Conservation (phyloP, 2,888 invertebrate species). For the Papilio elwesi region DNA sequence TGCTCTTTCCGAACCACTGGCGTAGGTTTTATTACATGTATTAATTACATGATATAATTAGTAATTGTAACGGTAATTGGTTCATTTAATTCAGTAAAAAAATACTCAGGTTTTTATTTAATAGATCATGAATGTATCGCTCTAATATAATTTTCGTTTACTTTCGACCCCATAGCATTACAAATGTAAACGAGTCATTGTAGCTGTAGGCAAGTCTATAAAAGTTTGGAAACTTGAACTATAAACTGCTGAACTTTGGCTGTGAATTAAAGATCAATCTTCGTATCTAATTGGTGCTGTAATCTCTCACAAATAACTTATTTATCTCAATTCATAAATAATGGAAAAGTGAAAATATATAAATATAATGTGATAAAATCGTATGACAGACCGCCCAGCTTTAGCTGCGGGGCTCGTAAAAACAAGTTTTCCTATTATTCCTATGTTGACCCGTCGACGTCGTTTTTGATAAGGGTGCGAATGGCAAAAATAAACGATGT, state of each 20-base stretch:
- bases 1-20: too few relatives aligned
- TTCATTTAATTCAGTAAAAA: too few relatives aligned
- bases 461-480: slow-evolving; percentile 74
- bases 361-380: slow-evolving; percentile 57
- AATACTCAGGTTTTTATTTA: too few relatives aligned
- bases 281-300: slow-evolving; percentile 1
- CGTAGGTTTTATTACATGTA: too few relatives aligned
- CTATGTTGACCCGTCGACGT: slow-evolving; percentile 66
- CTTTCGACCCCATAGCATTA: not conserved
- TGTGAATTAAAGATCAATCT: slow-evolving; percentile 23
- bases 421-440: slow-evolving; percentile 76
- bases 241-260: slow-evolving; percentile 18
- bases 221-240: slow-evolving; percentile 1
- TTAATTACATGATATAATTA: too few relatives aligned
- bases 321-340: slow-evolving; percentile 53
- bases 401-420: slow-evolving; percentile 52
- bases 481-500: slow-evolving; percentile 77
- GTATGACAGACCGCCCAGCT: slow-evolving; percentile 52
- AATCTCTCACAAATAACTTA: slow-evolving; percentile 43
- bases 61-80: too few relatives aligned
- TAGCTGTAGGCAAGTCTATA: not conserved
- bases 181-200: not conserved
- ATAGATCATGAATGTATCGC: too few relatives aligned
- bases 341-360: slow-evolving; percentile 51
- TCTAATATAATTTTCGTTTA: not conserved